A percentile compares a stretch with the other conserved stretches of the same genome.
Evolutionary conservation across 2,797 vertebrate species (phyloP).

Genomic region (Garrulus glandarius): DNA sequence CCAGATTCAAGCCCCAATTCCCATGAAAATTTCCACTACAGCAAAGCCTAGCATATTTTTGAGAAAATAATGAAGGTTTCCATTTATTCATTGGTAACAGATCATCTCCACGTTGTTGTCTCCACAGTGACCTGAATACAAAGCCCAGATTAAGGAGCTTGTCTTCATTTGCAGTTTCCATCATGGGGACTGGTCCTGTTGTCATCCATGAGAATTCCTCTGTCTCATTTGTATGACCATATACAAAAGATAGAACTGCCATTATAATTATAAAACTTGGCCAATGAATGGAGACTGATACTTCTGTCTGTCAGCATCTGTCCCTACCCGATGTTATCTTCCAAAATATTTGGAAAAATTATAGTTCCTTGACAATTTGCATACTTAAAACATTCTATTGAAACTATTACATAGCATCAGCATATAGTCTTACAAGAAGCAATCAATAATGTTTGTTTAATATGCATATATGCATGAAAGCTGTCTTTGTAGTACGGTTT

Average conservation of each 20-base stretch:
- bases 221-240: not conserved
- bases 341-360: not conserved
- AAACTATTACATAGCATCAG: not conserved
- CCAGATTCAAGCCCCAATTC: not conserved
- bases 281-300: not conserved
- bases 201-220: not conserved
- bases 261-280: not conserved
- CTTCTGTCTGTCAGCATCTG: not conserved
- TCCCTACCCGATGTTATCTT: not conserved
- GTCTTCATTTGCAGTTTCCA: not conserved
- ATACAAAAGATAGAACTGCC: not conserved
- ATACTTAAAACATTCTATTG: not conserved
- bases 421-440: not conserved
- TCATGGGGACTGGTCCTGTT: not conserved
- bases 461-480: not conserved
- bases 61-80: not conserved
- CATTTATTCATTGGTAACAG: not conserved
- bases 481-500: constrained; percentile 7
- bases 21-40: not conserved
- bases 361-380: not conserved
- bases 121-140: not conserved
- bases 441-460: not conserved
- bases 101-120: not conserved
- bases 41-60: not conserved
- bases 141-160: not conserved